These are phyloP conservation scores for Callyntrura guangdongensis DNA, from an alignment of 2,888 invertebrate genomes.

Conservation along the genomic window DNA sequence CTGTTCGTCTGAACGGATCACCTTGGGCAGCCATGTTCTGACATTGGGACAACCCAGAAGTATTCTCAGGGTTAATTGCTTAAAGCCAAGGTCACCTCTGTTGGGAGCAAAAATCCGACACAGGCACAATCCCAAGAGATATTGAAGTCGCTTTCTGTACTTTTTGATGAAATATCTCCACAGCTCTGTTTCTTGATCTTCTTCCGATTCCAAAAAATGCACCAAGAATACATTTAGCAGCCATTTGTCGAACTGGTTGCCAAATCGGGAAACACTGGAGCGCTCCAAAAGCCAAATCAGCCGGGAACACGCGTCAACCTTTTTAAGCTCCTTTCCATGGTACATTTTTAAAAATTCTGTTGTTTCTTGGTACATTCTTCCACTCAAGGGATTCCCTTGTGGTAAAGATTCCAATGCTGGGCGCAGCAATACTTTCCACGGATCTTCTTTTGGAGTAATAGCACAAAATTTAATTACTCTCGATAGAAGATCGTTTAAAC, in stretches of 20 bases:
- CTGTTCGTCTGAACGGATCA: constrained; percentile 81
- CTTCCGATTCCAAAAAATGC: constrained; percentile 82
- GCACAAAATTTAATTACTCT: constrained; percentile 80
- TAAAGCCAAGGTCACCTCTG: constrained; percentile 79
- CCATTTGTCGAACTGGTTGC: constrained; percentile 83
- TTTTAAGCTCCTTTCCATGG: constrained; percentile 77
- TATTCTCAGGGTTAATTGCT: constrained; percentile 80
- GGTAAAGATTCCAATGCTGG: constrained; percentile 83
- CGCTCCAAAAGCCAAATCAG: constrained; percentile 83
- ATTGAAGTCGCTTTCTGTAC: constrained; percentile 79
- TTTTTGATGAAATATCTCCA: constrained; percentile 84
- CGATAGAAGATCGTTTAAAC: constrained; percentile 77
- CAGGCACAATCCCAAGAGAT: constrained; percentile 82
- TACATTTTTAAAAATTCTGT: constrained; percentile 79
- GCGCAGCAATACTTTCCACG: constrained; percentile 82
- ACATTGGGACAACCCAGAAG: constrained; percentile 80
- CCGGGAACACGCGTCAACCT: constrained; percentile 78
- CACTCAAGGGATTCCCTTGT: constrained; percentile 77
- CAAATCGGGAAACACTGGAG: constrained; percentile 77
- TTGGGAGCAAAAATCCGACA: constrained; percentile 81
- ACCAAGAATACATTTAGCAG: constrained; percentile 81
- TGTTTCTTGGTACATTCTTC: constrained; percentile 82
- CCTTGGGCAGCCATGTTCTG: constrained; percentile 82
- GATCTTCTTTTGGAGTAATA: constrained; percentile 82
- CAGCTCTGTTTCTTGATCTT: constrained; percentile 80